Evolutionary conservation across 2,113 vertebrate genomes (phyloP), one percentile per base, ranked within the genome.

Genomic region (Laticauda laticaudata): DNA sequence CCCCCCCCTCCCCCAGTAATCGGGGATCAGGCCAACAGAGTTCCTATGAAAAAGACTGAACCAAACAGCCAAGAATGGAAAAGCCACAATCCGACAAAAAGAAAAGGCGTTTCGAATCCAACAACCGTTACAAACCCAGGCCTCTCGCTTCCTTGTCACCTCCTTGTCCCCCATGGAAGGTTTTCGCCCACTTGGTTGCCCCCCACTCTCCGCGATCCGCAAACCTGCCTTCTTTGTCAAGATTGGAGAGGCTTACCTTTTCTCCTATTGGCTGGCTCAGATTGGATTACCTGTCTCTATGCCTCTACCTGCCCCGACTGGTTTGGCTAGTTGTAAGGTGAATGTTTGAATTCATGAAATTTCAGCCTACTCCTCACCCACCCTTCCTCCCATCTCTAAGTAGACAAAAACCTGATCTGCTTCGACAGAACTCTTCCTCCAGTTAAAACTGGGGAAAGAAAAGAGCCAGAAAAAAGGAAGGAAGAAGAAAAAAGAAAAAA

Each of bases 321-420:
- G 99, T 99, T 98, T 97, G 98, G 98, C 98, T 98, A 97, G 98
- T 99, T 98, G 98, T 97, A 98, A 98, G 98, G 98, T 98, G 98
- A 99, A 98, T 97, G 97, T 98, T 98, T 97, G 98, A 97, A 97
- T 98, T 97, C 96, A 96, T 95, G 97, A 93, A 96, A 45, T 98
- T 98, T 98, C 96, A 97, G 95, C 95, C 96, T 95, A 92, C 93
- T 45, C 86, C n/a, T 96, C 96, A 95, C 95, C 96, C 69, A 57
- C 85, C 26, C 91, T n/a, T 29, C 88, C 86, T 88, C 26, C 45
- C 91, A 51, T 95, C 97, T 97, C 96, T 93, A 91, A 98, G 97
- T 97, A 97, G 97, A 97, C 96, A 97, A 97, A 56, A 98, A 98
- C 98, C 96, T 93, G 98, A 99, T 98, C 97, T 97, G 92, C 95